Conservation (phyloP, 2,888 invertebrate species). For the Chaitophorus viminalis region DNA sequence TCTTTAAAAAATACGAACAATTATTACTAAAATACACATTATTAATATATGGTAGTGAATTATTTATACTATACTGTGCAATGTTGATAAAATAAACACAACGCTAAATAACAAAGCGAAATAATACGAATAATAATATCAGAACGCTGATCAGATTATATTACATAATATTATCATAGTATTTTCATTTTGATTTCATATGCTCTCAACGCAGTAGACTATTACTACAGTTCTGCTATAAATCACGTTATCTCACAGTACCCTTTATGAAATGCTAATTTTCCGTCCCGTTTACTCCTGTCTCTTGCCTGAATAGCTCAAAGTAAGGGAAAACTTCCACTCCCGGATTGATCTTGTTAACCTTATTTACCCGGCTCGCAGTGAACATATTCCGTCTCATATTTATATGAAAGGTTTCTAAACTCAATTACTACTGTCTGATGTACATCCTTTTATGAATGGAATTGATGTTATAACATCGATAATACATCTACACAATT, state of each 20-base stretch:
- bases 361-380: slow-evolving; percentile 28
- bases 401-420: slow-evolving; percentile 27
- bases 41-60: too few species aligned
- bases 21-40: too few species aligned
- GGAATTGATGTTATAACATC: slow-evolving; percentile 8
- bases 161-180: not conserved
- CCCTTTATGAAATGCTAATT: slow-evolving; percentile 48
- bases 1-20: too few species aligned
- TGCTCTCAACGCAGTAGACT: not conserved
- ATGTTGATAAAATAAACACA: too few species aligned
- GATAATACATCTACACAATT: not conserved
- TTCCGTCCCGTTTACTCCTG: slow-evolving; percentile 54
- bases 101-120: not conserved
- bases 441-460: not conserved
- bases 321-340: slow-evolving; percentile 20
- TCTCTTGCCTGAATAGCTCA: slow-evolving; percentile 27
- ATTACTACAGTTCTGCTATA: not conserved
- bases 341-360: slow-evolving; percentile 32
- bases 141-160: too few species aligned
- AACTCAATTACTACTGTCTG: slow-evolving; percentile 31
- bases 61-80: too few species aligned
- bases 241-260: slow-evolving; percentile 16
- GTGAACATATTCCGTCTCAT: not conserved
- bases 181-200: slow-evolving; percentile 3
- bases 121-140: not conserved